phyloP scores from a whole-genome alignment of 2,888 invertebrate species.

The Microctonus brassicae region DNA sequence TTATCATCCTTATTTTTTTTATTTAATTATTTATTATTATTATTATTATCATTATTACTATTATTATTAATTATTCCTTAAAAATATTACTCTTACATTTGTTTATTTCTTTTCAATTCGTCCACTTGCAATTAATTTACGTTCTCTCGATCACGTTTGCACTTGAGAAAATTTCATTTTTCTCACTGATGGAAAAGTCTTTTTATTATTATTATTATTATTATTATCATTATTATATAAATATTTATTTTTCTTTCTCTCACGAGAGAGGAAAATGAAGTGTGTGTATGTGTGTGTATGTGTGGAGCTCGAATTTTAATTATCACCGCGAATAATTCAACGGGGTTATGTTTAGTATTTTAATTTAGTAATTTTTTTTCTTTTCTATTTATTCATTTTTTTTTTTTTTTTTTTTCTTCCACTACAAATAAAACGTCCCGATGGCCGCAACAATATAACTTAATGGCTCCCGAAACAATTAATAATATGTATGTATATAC shows the following conservation, averaged over 20 bases:
- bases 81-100: background rate
- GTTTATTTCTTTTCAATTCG: conserved; percentile 2
- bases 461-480: conserved; percentile 19
- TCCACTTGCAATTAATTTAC: background rate
- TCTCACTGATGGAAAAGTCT: background rate
- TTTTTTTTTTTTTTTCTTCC: background rate
- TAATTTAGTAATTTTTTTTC: background rate
- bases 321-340: too few species aligned
- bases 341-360: background rate
- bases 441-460: conserved; percentile 24
- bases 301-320: too few species aligned
- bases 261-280: too few species aligned
- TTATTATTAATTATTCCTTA: background rate
- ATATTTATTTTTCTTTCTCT: background rate
- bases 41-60: background rate
- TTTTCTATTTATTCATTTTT: background rate
- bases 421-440: background rate
- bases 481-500: background rate
- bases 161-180: background rate
- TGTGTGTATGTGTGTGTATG: too few species aligned
- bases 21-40: too few species aligned
- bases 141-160: background rate
- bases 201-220: background rate
- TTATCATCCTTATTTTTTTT: background rate
- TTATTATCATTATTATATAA: background rate